Evolutionary conservation across 2,888 invertebrate genomes (phyloP), one percentile per base, ranked within the genome.

Genomic region (Pedicia rivosa): DNA sequence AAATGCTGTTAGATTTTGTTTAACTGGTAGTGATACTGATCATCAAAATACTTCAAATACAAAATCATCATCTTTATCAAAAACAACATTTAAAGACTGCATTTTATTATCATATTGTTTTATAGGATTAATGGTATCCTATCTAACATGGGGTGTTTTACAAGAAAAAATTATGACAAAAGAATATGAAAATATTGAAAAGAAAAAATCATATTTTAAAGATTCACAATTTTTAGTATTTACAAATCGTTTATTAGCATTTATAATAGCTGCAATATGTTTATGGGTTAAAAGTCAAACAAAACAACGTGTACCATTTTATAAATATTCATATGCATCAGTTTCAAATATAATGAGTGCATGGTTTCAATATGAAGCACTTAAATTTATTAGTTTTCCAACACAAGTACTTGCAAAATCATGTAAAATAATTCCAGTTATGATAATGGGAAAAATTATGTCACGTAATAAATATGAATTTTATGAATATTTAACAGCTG

Each of bases 351-450:
- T 97, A 44, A 74, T 98, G 72, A 94, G 94, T 56, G 92, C 94
- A 33, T 99, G 97, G 97, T 97, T 92, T 62, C 98, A 99, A 63
- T 98, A 99, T 57, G 98, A 98, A 64, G 97, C 97, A 15, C 68
- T 99, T 31, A 97, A 97, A 60, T 99, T 83, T 61, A 91, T 98
- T 51, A 92, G 86, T 54, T 98, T 98, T 59, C 97, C 97, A 2
- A 91, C 94, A 33, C 95, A 97, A 71, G 90, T 88, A 43, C 60
- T 91, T 44, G 90, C 92, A 0, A 98, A 98, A 64, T 92, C 97
- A n/a, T 92, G 90, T 46, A 98, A 98, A 66, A 84, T 92, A 46
- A 87, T 94, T 49, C 91, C 91, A 2, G 95, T 97, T 33, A 98
- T 98, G 97, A 56, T 94, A 53, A 97, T 98, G 95, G 94, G 95